These are phyloP conservation scores for Ormyrus thymus DNA, from an alignment of 2,888 invertebrate species.

Conservation along the genomic window DNA sequence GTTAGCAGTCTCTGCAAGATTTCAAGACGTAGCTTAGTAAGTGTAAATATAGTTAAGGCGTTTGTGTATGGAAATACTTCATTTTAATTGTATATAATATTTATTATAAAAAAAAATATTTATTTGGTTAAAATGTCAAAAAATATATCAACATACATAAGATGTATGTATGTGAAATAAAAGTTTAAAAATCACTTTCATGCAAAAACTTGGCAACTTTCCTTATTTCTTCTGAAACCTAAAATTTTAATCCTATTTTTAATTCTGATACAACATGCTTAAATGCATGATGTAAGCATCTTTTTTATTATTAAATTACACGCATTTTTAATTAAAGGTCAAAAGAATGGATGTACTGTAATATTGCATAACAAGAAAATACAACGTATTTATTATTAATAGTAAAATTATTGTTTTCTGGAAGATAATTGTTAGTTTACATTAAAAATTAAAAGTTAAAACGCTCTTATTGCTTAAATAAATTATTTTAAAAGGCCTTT, in stretches of 20 bases:
- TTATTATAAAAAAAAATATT: slow-evolving; percentile 46
- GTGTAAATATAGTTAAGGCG: slow-evolving; percentile 47
- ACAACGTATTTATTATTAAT: neutral
- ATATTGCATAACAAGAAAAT: slow-evolving; percentile 10
- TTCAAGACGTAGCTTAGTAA: slow-evolving; percentile 1
- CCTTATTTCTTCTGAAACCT: slow-evolving; percentile 10
- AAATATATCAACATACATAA: slow-evolving; percentile 26
- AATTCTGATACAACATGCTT: neutral
- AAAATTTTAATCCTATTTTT: neutral
- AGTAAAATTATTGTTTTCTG: slow-evolving; percentile 6
- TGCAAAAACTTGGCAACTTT: slow-evolving; percentile 1
- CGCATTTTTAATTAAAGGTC: neutral
- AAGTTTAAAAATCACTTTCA: slow-evolving; percentile 32
- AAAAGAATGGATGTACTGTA: neutral
- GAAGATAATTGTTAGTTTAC: slow-evolving; percentile 24
- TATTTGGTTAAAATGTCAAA: slow-evolving; percentile 23
- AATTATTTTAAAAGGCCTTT: slow-evolving; percentile 39
- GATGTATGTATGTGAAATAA: slow-evolving; percentile 35
- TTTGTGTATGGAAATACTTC: slow-evolving; percentile 48
- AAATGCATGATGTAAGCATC: neutral
- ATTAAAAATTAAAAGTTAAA: slow-evolving; percentile 30
- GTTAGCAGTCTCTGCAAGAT: slow-evolving; percentile 55
- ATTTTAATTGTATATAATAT: slow-evolving; percentile 47
- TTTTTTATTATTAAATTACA: neutral
- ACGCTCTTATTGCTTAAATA: slow-evolving; percentile 27